These are phyloP conservation scores for Drosophila anomelani DNA, from an alignment of 2,888 invertebrate species.

Conservation along the genomic window DNA sequence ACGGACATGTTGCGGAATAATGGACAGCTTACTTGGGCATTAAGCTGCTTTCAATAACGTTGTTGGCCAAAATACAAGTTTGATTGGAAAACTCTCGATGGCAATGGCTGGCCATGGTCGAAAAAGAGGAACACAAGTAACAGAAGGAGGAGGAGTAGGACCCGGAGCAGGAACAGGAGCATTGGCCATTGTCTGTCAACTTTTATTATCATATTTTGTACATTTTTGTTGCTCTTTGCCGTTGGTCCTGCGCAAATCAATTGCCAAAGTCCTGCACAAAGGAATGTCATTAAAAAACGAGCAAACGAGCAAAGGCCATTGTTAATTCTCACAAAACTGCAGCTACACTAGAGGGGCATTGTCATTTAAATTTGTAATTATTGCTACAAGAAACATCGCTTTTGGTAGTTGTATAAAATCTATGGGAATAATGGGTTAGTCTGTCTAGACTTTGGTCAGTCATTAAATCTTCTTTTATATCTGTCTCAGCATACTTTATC, in stretches of 20 bases:
- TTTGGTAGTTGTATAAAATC: not conserved
- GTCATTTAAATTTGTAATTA: conserved; percentile 12
- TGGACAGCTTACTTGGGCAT: conserved; percentile 78
- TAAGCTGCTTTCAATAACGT: conserved; percentile 76
- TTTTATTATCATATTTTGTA: conserved; percentile 63
- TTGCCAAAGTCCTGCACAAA: conserved; percentile 52
- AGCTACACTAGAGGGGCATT: not conserved
- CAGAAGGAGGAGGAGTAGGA: not conserved
- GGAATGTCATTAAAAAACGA: conserved; percentile 32
- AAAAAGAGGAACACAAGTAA: not conserved
- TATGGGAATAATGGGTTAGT: not conserved
- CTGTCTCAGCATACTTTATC: not conserved
- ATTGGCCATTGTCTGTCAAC: conserved; percentile 41
- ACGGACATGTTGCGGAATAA: conserved; percentile 72
- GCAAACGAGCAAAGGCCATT: conserved; percentile 15
- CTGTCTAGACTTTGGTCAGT: not conserved
- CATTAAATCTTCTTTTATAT: not conserved
- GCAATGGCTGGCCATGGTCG: conserved; percentile 4
- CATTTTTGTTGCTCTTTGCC: conserved; percentile 54
- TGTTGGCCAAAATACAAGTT: conserved; percentile 71
- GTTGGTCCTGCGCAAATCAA: conserved; percentile 60
- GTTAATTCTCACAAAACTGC: conserved; percentile 3
- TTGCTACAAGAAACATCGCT: not conserved
- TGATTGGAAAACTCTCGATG: conserved; percentile 72
- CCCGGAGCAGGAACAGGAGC: not conserved